phyloP scores from a whole-genome alignment of 2,113 vertebrate species.

The Vimba vimba region DNA sequence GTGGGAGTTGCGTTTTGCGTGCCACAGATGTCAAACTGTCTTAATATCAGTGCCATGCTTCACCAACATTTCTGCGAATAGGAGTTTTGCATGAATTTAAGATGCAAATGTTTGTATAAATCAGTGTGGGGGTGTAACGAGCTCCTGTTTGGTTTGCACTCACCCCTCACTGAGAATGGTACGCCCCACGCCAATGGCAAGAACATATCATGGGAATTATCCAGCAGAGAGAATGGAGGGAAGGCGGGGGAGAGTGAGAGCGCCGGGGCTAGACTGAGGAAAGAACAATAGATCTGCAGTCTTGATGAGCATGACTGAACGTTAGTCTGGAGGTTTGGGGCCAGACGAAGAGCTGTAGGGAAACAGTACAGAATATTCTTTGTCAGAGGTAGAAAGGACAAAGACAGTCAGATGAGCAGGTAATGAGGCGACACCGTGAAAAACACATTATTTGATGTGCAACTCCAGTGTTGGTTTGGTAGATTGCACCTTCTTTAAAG shows the following conservation, averaged over 20 bases:
- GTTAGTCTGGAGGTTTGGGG: conserved; percentile 53
- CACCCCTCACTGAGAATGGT: conserved; percentile 51
- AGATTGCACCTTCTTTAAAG: too few species aligned
- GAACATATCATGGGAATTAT: conserved; percentile 67
- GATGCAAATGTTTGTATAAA: background rate
- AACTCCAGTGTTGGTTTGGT: background rate
- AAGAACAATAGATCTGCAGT: conserved; percentile 61
- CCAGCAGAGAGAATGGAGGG: conserved; percentile 57
- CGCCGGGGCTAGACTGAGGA: conserved; percentile 55
- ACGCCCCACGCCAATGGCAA: conserved; percentile 58
- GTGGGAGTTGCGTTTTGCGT: background rate
- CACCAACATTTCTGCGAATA: background rate
- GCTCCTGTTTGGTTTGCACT: background rate
- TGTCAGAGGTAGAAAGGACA: conserved; percentile 45
- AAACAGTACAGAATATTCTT: conserved; percentile 30
- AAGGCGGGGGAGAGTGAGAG: conserved; percentile 33
- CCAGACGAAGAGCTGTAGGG: conserved; percentile 52
- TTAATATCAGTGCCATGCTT: background rate
- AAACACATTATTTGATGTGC: background rate
- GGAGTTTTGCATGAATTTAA: background rate
- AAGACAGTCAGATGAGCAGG: conserved; percentile 53
- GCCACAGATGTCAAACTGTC: background rate
- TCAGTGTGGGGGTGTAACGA: background rate
- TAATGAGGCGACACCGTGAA: conserved; percentile 19
- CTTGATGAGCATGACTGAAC: conserved; percentile 57